These are phyloP conservation scores for Elmis aenea DNA, from an alignment of 2,888 invertebrate species.

Conservation along the genomic window DNA sequence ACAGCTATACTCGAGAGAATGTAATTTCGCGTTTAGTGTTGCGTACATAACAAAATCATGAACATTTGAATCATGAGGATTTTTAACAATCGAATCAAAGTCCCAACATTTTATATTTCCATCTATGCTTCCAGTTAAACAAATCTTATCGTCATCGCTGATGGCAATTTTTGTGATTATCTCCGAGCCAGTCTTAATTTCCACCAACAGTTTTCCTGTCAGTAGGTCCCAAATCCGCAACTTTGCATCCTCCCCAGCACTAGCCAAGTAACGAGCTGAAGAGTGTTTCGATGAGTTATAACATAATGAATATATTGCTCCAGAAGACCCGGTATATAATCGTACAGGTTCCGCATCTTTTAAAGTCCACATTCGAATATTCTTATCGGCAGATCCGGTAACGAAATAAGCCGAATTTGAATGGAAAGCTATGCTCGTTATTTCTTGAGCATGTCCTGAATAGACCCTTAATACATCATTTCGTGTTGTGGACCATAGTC, in stretches of 20 bases:
- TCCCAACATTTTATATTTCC: conserved; percentile 65
- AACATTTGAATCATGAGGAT: conserved; percentile 18
- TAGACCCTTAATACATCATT: conserved; percentile 79
- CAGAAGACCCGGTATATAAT: conserved; percentile 73
- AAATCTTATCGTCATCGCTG: conserved; percentile 53
- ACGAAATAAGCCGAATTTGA: conserved; percentile 87
- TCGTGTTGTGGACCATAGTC: conserved; percentile 68
- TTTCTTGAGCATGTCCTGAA: conserved; percentile 83
- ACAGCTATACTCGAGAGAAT: conserved; percentile 33
- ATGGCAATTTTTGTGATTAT: conserved; percentile 60
- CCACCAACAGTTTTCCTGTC: conserved; percentile 58
- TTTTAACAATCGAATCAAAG: conserved; percentile 21
- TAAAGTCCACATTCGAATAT: conserved; percentile 81
- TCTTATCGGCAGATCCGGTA: conserved; percentile 86
- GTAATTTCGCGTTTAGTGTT: conserved; percentile 27
- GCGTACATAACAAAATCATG: conserved; percentile 25
- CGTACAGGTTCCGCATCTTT: conserved; percentile 77
- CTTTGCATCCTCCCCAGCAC: conserved; percentile 72
- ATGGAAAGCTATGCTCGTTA: conserved; percentile 87
- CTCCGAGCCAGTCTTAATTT: conserved; percentile 61
- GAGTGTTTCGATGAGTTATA: conserved; percentile 83
- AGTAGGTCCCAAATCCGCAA: conserved; percentile 71
- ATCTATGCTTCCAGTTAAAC: conserved; percentile 66
- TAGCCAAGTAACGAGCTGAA: conserved; percentile 63
- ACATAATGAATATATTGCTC: conserved; percentile 67